These are phyloP conservation scores for Trichomalopsis sarcophagae DNA, from an alignment of 1,140 invertebrate species.

Conservation along the genomic window DNA sequence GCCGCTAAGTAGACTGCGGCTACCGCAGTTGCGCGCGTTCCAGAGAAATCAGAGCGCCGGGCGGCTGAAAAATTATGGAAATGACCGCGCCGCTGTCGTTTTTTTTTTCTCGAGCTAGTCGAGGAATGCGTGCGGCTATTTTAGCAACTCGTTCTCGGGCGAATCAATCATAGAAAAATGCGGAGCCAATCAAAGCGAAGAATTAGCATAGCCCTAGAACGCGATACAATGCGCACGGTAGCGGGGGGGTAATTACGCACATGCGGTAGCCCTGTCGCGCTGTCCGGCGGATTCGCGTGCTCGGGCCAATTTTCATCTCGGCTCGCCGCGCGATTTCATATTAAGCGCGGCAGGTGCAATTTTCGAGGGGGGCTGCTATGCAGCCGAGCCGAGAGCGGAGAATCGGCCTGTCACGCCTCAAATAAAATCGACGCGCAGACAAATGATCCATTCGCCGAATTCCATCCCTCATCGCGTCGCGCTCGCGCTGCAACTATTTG, in stretches of 20 bases:
- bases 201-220: background rate
- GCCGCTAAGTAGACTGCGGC: conserved; percentile 23
- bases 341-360: background rate
- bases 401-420: background rate
- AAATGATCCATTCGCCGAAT: conserved; percentile 13
- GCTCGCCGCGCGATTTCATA: background rate
- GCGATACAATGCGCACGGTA: background rate
- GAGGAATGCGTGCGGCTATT: background rate
- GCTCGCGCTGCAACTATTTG: conserved; percentile 16
- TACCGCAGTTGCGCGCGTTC: background rate
- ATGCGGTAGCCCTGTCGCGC: background rate
- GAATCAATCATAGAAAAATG: conserved; percentile 46
- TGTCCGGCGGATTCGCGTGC: background rate
- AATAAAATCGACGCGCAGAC: background rate
- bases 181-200: background rate
- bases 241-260: background rate
- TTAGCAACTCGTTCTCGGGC: background rate
- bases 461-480: background rate
- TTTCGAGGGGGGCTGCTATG: too few relatives aligned
- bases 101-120: background rate
- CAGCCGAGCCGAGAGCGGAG: background rate
- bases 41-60: background rate
- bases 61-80: background rate
- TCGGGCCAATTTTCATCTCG: background rate
- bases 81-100: background rate